Base-by-base conservation (phyloP, 2,113 vertebrate species). In the Melanostigma gelatinosum region DNA sequence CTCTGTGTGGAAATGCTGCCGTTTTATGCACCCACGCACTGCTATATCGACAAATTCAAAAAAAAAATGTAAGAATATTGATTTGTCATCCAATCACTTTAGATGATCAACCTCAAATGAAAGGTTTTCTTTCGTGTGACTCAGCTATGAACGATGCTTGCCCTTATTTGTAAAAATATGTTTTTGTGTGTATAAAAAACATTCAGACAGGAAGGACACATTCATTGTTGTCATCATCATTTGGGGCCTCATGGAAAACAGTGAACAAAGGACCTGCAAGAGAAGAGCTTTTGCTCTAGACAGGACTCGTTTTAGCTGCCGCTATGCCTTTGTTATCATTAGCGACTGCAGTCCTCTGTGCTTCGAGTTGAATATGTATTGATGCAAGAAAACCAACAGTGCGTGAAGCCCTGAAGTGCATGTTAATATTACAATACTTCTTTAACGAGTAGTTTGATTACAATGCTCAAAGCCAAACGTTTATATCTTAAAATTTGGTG, bases 371-470 rank as follows among this genome's bases (percentile, higher is more conserved):
- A 46, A 62, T 16, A 32, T 62, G 60, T 22, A 36, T 67, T 61
- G 5, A 67, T 72, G 62, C 42, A 62, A 24, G 7, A 61, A 71
- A 64, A n/a, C 16, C n/a, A 29, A 57, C 48, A 38, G 50, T 36
- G 48, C 57, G 44, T 24, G 36, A 57, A 71, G 6, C 36, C 58
- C 67, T 13, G 44, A 24, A 72, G 46, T 32, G 20, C 34, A 55
- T 64, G 60, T 34, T 64, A 15, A 65, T 79, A 20, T 46, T 27
- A 24, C 11, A 63, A 24, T 48, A 63, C 58, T 78, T 69, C n/a
- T 29, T 62, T 54, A 61, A 73, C 42, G 32, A 67, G 32, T 32
- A 67, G 29, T 29, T 50, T 60, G 4, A 72, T 32, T 68, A 18
- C 34, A 73, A 3, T 15, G 54, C 62, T 58, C 38, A 63, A 27